Percentiles rank a stretch among this genome's conserved stretches.
phyloP scores from a whole-genome alignment of 1,140 invertebrate species.

The Drosophila sechellia region DNA sequence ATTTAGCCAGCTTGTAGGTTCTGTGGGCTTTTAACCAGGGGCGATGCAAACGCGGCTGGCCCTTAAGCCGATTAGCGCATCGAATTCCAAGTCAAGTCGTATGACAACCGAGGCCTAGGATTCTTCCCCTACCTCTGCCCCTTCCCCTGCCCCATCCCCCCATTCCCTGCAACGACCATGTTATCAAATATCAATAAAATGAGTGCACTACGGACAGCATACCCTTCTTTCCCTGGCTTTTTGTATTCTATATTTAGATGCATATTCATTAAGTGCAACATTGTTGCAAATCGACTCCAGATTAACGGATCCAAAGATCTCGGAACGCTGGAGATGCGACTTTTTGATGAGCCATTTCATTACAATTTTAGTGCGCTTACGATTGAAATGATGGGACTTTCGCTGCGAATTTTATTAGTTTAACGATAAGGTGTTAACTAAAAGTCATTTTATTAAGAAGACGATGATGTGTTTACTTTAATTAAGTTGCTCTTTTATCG shows the following conservation, averaged over 20 bases:
- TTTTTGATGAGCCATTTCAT: constrained; percentile 2
- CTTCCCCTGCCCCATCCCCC: constrained; percentile 5
- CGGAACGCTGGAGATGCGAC: neutral
- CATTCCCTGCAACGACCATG: constrained; percentile 55
- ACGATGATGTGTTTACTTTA: neutral
- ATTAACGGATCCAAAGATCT: constrained; percentile 54
- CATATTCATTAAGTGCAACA: constrained; percentile 49
- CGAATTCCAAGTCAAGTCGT: constrained; percentile 46
- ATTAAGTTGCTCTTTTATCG: neutral
- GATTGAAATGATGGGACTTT: neutral
- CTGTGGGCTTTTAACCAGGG: neutral
- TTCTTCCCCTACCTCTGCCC: neutral
- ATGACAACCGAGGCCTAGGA: constrained; percentile 35
- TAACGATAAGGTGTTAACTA: neutral
- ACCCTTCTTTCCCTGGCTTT: neutral
- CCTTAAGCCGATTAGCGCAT: constrained; percentile 61
- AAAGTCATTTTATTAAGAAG: constrained; percentile 2
- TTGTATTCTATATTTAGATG: constrained; percentile 57
- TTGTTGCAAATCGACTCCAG: constrained; percentile 62
- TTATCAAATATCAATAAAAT: constrained; percentile 79
- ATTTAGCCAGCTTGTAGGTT: constrained; percentile 57
- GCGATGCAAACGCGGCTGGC: constrained; percentile 13
- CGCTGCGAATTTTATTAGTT: neutral
- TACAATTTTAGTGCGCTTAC: constrained; percentile 3
- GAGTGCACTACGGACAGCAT: constrained; percentile 38